Conservation (phyloP, 2,888 invertebrate species). For the Limnephilus auricula region DNA sequence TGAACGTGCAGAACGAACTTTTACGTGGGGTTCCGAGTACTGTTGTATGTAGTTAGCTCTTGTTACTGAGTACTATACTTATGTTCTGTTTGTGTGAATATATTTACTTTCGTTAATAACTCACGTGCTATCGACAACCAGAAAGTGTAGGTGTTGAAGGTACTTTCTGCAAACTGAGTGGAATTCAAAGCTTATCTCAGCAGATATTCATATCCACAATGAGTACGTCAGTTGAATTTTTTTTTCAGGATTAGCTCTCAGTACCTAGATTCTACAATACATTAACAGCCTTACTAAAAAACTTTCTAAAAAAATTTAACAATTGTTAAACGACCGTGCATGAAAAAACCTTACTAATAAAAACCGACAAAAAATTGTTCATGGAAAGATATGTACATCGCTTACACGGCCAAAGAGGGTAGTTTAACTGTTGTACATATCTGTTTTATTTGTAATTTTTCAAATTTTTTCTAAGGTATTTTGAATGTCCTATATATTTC, state of each 20-base stretch:
- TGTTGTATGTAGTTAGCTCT: background rate
- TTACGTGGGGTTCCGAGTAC: background rate
- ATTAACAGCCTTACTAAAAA: no score
- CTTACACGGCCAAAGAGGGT: no score
- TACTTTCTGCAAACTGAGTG: background rate
- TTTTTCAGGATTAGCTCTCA: background rate
- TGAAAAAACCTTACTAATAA: no score
- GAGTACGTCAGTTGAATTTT: background rate
- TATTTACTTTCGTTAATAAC: background rate
- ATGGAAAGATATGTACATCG: no score
- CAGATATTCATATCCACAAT: background rate
- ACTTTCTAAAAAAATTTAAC: no score
- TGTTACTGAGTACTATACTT: background rate
- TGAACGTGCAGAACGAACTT: background rate
- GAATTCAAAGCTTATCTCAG: background rate
- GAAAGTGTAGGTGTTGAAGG: background rate
- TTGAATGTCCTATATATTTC: no score
- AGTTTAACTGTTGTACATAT: no score
- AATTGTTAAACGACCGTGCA: no score
- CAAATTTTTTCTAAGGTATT: no score
- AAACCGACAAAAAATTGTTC: no score
- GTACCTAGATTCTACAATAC: background rate
- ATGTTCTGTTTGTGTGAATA: background rate
- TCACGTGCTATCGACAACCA: background rate
- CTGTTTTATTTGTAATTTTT: no score